Base-by-base conservation (phyloP, 2,113 vertebrate species). In the Plotosus lineatus region DNA sequence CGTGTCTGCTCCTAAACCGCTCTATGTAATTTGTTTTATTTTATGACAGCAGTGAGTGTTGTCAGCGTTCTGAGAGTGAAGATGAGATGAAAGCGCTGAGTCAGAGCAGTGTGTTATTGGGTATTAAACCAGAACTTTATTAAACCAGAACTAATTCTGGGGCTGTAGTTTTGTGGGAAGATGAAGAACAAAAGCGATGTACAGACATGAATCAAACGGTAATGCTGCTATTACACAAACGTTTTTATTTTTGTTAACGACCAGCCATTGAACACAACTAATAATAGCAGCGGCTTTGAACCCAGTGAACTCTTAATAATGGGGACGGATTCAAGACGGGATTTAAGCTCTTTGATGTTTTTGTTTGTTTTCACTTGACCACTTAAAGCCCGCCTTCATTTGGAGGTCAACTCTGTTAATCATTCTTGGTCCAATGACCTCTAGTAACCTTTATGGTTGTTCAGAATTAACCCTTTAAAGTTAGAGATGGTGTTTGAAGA, bases 391-490 rank as follows among this genome's bases (percentile, higher is more conserved):
- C 1, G 0, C 21, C n/a, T 66, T 66, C 8, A 4, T 5, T 66
- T n/a, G 33, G 36, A 40, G 33, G 33, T 36, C 53, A 28, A 9
- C 15, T 15, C 2, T 42, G 48, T 10, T 56, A 14, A 40, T n/a
- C n/a, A n/a, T 65, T 28, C 68, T 17, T 73, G 84, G 84, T 74
- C 65, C 15, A 26, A 58, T 21, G 86, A 88, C 86, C 88, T 84
- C 79, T 46, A 69, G 66, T n/a, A 85, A 88, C 86, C 88, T 82
- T 77, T 40, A 66, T 51, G 83, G 83, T 78, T 86, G 89, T 91
- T 58, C 88, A 85, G 85, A 85, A 1, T 65, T 65, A 65, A 65
- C 36, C 61, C 61, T 40, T 40, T 9, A 65, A 42, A 10, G 60
- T 10, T 21, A n/a, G 36, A 26, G 38, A 66, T 42, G 63, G 4